Evolutionary conservation across 1,140 invertebrate species (phyloP), one percentile per base, ranked within the genome.

Genomic region (Trachymyrmex septentrionalis): DNA sequence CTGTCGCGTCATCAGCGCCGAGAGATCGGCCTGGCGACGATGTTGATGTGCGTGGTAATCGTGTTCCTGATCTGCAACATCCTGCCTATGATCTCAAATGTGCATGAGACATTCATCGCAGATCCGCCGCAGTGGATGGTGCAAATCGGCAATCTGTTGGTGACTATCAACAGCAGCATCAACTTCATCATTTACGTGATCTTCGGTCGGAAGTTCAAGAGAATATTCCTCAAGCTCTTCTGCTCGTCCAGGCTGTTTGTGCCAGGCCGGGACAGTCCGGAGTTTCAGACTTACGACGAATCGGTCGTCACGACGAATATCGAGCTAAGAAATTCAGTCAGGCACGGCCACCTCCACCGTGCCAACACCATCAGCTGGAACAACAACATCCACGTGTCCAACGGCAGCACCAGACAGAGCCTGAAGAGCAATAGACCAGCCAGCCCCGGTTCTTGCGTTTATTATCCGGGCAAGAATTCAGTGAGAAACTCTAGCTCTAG

Each of bases 171-270:
- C 95, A 99, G 98, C 91, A 99, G 99, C 89, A 98, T 99, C 53
- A 99, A 99, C 94, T 99, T 99, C 94, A 97, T 99, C 73, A 99
- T 99, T 86, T 99, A 99, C 95, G 99, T 99, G 85, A 98, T 99
- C 55, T 99, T 99, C 93, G 99, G 99, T 0, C 98, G 99, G 92
- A 99, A 99, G 93, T 99, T 99, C 95, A 98, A 99, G 92, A 96
- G 98, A 57, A 97, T 98, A 78, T 99, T 99, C 94, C 95, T 99
- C 78, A 96, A 97, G 91, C 96, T 98, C 92, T 99, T 99, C 95
- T 99, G 98, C 94, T 96, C 96, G 64, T 96, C 96, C 27, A 82
- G 95, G 4, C 80, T 96, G 5, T 95, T 96, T 87, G 94, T 95
- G 66, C 94, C 95, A 44, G 96, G 96, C 87, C 93, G 96, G 69